A percentile compares a stretch with the other conserved stretches of the same genome.
Evolutionary conservation across 2,888 invertebrate species (phyloP).

Genomic region (Orthosia cruda): DNA sequence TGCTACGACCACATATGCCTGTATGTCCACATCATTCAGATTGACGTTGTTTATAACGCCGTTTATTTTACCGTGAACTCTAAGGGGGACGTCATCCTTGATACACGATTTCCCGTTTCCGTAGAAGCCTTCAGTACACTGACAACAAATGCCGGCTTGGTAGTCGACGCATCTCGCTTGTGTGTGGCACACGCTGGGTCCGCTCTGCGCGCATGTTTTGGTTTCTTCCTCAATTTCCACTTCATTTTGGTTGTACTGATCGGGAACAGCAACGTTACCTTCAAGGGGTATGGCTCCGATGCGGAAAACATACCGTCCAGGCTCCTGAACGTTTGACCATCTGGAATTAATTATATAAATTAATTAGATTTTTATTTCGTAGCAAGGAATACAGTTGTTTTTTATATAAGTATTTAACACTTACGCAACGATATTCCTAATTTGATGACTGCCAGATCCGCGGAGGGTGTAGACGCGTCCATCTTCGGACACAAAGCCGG

Average conservation of each 20-base stretch:
- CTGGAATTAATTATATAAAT: constrained; percentile 87
- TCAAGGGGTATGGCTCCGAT: constrained; percentile 94
- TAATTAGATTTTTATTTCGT: background rate
- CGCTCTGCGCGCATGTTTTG: constrained; percentile 92
- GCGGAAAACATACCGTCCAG: constrained; percentile 97
- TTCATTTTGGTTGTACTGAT: constrained; percentile 89
- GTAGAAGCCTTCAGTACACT: constrained; percentile 96
- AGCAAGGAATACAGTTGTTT: background rate
- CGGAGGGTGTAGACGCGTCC: constrained; percentile 94
- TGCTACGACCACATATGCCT: constrained; percentile 97
- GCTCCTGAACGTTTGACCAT: constrained; percentile 96
- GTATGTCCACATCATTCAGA: constrained; percentile 95
- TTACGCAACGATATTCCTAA: constrained; percentile 95
- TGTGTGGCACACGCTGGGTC: constrained; percentile 95
- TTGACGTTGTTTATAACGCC: constrained; percentile 95
- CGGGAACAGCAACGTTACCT: constrained; percentile 94
- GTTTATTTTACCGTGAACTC: constrained; percentile 97
- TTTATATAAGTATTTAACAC: constrained; percentile 55
- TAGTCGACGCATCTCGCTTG: constrained; percentile 96
- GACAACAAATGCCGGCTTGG: constrained; percentile 97
- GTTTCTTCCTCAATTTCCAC: constrained; percentile 88
- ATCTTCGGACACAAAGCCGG: constrained; percentile 97
- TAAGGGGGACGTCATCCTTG: constrained; percentile 95
- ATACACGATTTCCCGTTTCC: constrained; percentile 98
- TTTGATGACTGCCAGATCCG: constrained; percentile 98